phyloP scores from a whole-genome alignment of 2,797 vertebrate species.

The Chiroxiphia lanceolata region DNA sequence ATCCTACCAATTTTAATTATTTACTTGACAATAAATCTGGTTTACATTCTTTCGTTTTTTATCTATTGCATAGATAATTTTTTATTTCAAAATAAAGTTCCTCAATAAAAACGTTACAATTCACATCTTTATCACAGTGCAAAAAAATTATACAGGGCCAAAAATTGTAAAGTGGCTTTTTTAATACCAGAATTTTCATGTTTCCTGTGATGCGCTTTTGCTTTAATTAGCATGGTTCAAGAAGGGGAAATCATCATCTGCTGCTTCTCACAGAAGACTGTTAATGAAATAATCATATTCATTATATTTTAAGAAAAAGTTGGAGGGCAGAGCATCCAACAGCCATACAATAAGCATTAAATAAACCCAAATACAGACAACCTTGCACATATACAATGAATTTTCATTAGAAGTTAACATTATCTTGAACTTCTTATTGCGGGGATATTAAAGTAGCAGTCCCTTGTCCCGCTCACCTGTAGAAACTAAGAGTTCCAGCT shows the following conservation, averaged over 20 bases:
- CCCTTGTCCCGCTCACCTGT: neutral
- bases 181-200: neutral
- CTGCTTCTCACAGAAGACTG: neutral
- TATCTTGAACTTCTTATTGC: neutral
- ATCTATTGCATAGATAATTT: neutral
- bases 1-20: constrained; percentile 40
- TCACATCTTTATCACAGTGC: constrained; percentile 33
- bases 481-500: neutral
- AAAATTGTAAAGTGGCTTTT: neutral
- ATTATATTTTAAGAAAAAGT: neutral
- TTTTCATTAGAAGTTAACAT: neutral
- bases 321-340: neutral
- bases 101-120: constrained; percentile 39
- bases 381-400: neutral
- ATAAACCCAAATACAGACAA: neutral
- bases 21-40: constrained; percentile 41
- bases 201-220: neutral
- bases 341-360: neutral
- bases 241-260: neutral
- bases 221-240: neutral
- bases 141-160: neutral
- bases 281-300: neutral
- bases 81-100: neutral
- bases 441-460: neutral
- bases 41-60: constrained; percentile 45